Percentiles rank a stretch among this genome's conserved stretches.
These are phyloP conservation scores for Drosophila obscura DNA, from an alignment of 1,140 invertebrate genomes.

Conservation along the genomic window DNA sequence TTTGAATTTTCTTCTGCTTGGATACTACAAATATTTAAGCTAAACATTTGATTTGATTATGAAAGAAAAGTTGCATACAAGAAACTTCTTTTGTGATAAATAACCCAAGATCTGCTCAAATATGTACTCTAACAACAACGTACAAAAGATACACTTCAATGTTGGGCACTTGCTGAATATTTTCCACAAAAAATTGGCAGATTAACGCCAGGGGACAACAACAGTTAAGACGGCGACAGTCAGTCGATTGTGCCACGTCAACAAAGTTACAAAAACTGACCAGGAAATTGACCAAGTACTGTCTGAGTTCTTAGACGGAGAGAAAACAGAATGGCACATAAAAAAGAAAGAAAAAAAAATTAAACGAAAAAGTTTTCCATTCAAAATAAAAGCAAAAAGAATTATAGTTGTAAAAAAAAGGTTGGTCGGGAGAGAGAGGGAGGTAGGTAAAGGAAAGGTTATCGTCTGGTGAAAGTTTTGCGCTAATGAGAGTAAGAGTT, in stretches of 20 bases:
- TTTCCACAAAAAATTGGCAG: conserved; percentile 32
- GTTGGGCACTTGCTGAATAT: conserved; percentile 20
- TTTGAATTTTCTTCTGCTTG: no score
- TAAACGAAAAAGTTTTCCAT: conserved; percentile 74
- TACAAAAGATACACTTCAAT: conserved; percentile 5
- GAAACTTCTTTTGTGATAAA: neutral
- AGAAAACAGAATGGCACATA: conserved; percentile 14
- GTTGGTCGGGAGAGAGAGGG: conserved; percentile 24
- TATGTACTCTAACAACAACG: neutral
- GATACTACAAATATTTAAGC: no score
- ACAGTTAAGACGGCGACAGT: neutral
- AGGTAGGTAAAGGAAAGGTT: conserved; percentile 44
- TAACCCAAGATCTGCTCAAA: neutral
- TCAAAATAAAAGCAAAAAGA: conserved; percentile 18
- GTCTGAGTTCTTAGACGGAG: conserved; percentile 24
- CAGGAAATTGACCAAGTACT: conserved; percentile 67
- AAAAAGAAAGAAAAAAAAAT: conserved; percentile 44
- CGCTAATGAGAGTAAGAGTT: conserved; percentile 79
- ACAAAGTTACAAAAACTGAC: conserved; percentile 54
- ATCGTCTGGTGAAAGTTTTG: conserved; percentile 53
- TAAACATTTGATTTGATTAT: no score
- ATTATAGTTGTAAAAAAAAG: conserved; percentile 4
- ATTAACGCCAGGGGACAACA: conserved; percentile 24
- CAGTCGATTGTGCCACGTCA: conserved; percentile 61
- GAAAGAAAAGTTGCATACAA: no score